Evolutionary conservation across 2,113 vertebrate species (phyloP), one percentile per base, ranked within the genome.

Genomic region (Eolophus roseicapilla): DNA sequence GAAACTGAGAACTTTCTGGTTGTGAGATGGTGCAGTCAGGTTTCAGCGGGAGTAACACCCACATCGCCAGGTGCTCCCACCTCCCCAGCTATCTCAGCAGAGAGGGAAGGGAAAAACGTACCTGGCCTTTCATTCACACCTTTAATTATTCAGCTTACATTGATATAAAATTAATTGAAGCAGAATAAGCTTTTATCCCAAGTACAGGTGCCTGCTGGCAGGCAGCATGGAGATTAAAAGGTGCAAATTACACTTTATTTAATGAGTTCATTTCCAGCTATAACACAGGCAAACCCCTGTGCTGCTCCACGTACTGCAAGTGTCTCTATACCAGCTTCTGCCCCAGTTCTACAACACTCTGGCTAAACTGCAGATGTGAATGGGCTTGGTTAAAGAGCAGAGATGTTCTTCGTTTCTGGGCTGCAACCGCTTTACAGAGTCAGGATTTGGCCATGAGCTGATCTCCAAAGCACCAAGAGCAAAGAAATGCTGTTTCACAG

Each of bases 101-200:
- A 65, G 71, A 77, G 55, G 33, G 47, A 90, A 95, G 41, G 49
- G 55, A 86, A 94, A 78, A 52, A 93, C 80, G 39, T 63, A 67
- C 27, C 65, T 11, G 35, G 31, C 75, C 76, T 88, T 77, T 63
- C 64, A 77, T 59, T 88, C 71, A 86, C 78, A 93, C 68, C 73
- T 96, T 77, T 68, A 95, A 94, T 94, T 96, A 95, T 85, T 92
- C 88, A 92, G 29, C 63, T 90, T 91, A 74, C 82, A 63, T 63
- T 77, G 68, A 88, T 81, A 95, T 29, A 83, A 92, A 81, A 52
- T 64, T 95, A 93, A 95, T 68, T 84, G 94, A 93, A 86, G 71
- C 50, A 81, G 76, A 88, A 86, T 74, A 93, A 93, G 57, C 43
- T 94, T 82, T 88, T 84, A 75, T 82, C 50, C 50, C 55, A 84